Evolutionary conservation across 2,113 vertebrate species (phyloP).

Genomic region (Gavia stellata): DNA sequence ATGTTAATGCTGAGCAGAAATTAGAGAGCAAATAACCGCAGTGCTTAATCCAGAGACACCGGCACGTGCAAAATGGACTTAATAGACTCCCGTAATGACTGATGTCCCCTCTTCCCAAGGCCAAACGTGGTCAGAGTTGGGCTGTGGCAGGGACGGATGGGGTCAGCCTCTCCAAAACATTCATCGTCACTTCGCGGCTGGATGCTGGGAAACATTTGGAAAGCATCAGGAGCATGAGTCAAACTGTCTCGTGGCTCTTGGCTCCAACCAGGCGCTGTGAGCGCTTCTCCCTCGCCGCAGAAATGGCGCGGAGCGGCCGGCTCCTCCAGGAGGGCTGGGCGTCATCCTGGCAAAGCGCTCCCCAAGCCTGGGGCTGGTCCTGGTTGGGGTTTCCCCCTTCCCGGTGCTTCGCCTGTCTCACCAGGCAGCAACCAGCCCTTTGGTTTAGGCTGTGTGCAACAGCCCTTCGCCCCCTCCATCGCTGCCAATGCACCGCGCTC

Average conservation of each 20-base stretch:
- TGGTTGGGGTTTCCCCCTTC: neutral
- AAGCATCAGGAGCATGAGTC: neutral
- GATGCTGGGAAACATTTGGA: neutral
- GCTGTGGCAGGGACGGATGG: neutral
- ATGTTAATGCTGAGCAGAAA: rapidly evolving
- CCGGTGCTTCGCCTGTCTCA: too few species aligned
- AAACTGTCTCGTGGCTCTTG: neutral
- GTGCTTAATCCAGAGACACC: neutral
- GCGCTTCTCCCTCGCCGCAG: neutral
- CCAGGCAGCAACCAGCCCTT: neutral
- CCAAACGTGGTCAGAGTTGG: rapidly evolving
- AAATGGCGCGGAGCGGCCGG: rapidly evolving
- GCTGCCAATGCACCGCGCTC: rapidly evolving
- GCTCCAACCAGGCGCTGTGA: rapidly evolving
- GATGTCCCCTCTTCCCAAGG: neutral
- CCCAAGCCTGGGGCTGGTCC: rapidly evolving
- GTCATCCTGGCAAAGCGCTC: rapidly evolving
- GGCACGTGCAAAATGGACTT: rapidly evolving
- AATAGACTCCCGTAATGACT: rapidly evolving
- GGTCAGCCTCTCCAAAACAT: neutral
- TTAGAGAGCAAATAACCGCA: neutral
- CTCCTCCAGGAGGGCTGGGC: neutral
- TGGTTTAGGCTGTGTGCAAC: neutral
- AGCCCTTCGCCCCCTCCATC: neutral
- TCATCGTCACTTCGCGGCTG: rapidly evolving